phyloP scores from a whole-genome alignment of 1,140 invertebrate genomes.

The Mizuhopecten yessoensis region DNA sequence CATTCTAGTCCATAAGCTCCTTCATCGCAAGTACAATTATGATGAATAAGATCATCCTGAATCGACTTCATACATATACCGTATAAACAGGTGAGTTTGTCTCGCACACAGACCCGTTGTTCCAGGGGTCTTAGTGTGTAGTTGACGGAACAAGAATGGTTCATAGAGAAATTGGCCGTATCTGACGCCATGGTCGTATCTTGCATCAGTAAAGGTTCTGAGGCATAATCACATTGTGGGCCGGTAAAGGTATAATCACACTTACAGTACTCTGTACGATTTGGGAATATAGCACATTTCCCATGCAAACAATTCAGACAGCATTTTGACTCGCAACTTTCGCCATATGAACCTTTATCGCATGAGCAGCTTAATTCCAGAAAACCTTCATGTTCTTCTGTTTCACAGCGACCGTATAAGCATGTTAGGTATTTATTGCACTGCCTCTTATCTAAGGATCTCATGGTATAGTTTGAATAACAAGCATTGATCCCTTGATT shows the following conservation, averaged over 20 bases:
- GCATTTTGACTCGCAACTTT: neutral
- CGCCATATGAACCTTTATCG: neutral
- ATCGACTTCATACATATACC: neutral
- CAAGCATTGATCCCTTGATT: neutral
- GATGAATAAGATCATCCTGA: neutral
- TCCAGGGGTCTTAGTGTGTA: neutral
- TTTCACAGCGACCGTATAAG: conserved; percentile 3
- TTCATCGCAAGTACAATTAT: conserved; percentile 42
- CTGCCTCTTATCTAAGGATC: neutral
- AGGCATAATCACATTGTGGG: neutral
- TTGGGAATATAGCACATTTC: neutral
- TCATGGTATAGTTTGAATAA: neutral
- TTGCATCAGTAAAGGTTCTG: neutral
- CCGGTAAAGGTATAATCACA: neutral
- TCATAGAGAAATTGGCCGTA: neutral
- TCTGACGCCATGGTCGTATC: neutral
- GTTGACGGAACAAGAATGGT: neutral
- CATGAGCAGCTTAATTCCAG: neutral
- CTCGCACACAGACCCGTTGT: neutral
- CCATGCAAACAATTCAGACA: neutral
- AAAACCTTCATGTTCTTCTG: neutral
- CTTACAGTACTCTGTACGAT: neutral
- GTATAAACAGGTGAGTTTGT: neutral
- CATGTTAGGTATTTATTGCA: neutral
- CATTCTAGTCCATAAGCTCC: conserved; percentile 55